These are phyloP conservation scores for Copsychus sechellarum DNA, from an alignment of 2,113 vertebrate species.

Conservation along the genomic window DNA sequence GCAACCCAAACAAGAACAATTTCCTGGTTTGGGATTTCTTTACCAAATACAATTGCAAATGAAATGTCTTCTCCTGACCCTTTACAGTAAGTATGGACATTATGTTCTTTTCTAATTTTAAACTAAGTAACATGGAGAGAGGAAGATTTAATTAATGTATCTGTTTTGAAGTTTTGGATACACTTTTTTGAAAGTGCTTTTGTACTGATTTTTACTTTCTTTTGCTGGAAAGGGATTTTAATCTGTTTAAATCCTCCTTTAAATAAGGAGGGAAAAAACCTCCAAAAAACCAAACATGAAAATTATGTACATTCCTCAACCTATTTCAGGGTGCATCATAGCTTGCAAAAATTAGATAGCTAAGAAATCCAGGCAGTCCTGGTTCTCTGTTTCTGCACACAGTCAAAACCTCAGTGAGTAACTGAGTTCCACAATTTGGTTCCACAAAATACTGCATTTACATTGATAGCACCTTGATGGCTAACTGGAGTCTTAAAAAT, in stretches of 20 bases:
- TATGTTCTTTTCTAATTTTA: constrained; percentile 33
- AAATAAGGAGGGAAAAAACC: background rate
- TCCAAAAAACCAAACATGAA: background rate
- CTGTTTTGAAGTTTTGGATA: background rate
- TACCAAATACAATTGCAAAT: constrained; percentile 1
- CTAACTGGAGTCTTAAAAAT: background rate
- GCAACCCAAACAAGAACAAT: constrained; percentile 20
- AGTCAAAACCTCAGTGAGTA: background rate
- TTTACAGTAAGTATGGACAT: constrained; percentile 6
- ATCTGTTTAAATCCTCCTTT: background rate
- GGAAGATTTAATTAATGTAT: constrained; percentile 11
- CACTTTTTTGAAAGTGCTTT: background rate
- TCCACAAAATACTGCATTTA: background rate
- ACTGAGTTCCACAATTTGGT: background rate
- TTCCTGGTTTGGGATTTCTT: constrained; percentile 48
- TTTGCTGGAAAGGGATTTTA: background rate
- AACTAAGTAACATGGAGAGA: background rate
- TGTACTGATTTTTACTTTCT: background rate
- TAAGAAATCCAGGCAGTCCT: background rate
- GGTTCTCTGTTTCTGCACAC: background rate
- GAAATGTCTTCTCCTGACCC: constrained; percentile 29
- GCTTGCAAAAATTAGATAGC: background rate
- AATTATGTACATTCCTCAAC: background rate
- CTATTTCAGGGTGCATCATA: background rate
- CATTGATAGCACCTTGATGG: background rate